Percentiles rank a stretch among this genome's conserved stretches.
Conservation (phyloP, 1,140 invertebrate genomes). For the Argopecten irradians region DNA sequence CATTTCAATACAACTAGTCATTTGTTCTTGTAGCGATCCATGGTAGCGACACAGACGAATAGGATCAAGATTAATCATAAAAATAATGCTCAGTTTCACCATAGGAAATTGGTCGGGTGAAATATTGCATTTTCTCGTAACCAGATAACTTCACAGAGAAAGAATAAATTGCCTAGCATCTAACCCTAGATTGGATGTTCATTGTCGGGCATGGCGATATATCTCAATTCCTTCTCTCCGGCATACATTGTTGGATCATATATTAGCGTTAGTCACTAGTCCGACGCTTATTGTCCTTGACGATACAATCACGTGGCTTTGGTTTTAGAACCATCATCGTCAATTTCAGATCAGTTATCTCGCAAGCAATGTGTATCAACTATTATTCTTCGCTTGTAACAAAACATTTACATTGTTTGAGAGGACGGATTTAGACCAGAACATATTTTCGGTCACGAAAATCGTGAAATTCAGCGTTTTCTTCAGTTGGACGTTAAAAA, state of each 20-base stretch:
- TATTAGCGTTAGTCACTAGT: background rate
- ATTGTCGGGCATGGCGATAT: background rate
- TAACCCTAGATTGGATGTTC: conserved; percentile 8
- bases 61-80: conserved; percentile 18
- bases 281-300: background rate
- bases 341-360: background rate
- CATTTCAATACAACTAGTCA: background rate
- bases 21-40: background rate
- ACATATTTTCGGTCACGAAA: background rate
- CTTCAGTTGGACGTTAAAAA: background rate
- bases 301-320: background rate
- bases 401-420: background rate
- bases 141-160: background rate
- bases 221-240: background rate
- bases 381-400: background rate
- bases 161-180: conserved; percentile 17
- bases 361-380: background rate
- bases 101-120: conserved; percentile 20
- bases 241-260: background rate
- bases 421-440: background rate
- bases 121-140: conserved; percentile 11
- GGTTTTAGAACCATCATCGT: background rate
- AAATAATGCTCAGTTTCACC: background rate
- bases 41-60: background rate
- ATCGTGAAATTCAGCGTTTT: background rate